Evolutionary conservation across 2,888 invertebrate species (phyloP).

Genomic region (Loripinus fragilis): DNA sequence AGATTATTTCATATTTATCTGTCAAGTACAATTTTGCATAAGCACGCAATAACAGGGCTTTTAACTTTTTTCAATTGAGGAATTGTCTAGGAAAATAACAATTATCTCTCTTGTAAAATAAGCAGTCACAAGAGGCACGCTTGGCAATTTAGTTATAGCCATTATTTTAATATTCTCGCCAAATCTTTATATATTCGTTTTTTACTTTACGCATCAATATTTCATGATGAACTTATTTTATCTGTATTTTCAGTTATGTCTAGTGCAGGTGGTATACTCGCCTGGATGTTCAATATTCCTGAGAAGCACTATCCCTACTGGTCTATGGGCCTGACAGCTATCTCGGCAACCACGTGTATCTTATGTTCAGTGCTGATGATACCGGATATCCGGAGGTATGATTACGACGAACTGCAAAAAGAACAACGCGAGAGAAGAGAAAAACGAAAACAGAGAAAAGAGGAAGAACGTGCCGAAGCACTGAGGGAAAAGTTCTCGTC

Average conservation of each 20-base stretch:
- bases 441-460: slow-evolving; percentile 22
- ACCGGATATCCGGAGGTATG: slow-evolving; percentile 53
- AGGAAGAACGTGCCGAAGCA: slow-evolving; percentile 24
- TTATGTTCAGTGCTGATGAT: slow-evolving; percentile 50
- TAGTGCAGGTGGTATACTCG: slow-evolving; percentile 25
- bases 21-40: too few species aligned
- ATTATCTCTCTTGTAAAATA: too few species aligned
- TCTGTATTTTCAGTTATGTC: slow-evolving; percentile 1
- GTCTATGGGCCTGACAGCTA: slow-evolving; percentile 54
- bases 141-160: too few species aligned
- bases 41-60: too few species aligned
- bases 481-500: neutral
- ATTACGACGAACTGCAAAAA: slow-evolving; percentile 37
- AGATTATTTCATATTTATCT: too few species aligned
- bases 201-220: too few species aligned
- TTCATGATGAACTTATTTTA: too few species aligned
- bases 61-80: too few species aligned
- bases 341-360: slow-evolving; percentile 44
- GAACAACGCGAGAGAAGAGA: slow-evolving; percentile 15
- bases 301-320: slow-evolving; percentile 40
- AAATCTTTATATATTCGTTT: too few species aligned
- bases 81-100: too few species aligned
- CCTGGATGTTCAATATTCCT: slow-evolving; percentile 45
- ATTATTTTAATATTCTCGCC: too few species aligned
- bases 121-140: too few species aligned